A percentile compares a stretch with the other conserved stretches of the same genome.
Conservation (phyloP, 2,797 vertebrate genomes). For the Myripristis murdjan region DNA sequence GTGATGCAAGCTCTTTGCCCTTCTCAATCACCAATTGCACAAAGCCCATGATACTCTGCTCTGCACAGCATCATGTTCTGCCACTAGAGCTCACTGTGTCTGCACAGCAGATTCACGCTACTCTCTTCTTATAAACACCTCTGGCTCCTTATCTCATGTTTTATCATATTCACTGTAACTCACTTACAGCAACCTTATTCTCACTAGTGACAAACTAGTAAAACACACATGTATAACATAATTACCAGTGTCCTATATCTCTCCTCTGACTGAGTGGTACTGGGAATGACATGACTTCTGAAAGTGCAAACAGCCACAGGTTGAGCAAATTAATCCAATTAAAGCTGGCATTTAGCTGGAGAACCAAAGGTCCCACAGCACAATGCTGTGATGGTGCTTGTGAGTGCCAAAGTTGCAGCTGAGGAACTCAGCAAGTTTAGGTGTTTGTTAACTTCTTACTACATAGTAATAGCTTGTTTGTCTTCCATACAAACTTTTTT, state of each 20-base stretch:
- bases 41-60: neutral
- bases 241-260: slow-evolving; percentile 5
- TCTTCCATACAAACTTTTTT: no score
- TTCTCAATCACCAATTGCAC: neutral
- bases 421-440: neutral
- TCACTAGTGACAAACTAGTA: slow-evolving; percentile 20
- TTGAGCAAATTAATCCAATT: slow-evolving; percentile 45
- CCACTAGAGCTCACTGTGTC: slow-evolving; percentile 33
- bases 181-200: neutral
- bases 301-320: slow-evolving; percentile 36
- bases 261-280: slow-evolving; percentile 24
- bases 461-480: no score
- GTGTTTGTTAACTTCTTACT: neutral
- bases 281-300: slow-evolving; percentile 30
- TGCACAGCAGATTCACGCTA: slow-evolving; percentile 4
- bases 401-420: neutral
- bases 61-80: neutral
- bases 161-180: neutral
- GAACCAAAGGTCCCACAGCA: slow-evolving; percentile 8
- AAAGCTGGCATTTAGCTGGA: slow-evolving; percentile 48
- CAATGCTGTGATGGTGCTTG: neutral
- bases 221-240: slow-evolving; percentile 13
- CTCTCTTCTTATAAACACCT: slow-evolving; percentile 19
- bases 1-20: neutral
- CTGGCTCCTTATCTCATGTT: neutral